A percentile compares a stretch with the other conserved stretches of the same genome.
These are phyloP conservation scores for Chaitophorus viminalis DNA, from an alignment of 2,888 invertebrate species.

Conservation along the genomic window DNA sequence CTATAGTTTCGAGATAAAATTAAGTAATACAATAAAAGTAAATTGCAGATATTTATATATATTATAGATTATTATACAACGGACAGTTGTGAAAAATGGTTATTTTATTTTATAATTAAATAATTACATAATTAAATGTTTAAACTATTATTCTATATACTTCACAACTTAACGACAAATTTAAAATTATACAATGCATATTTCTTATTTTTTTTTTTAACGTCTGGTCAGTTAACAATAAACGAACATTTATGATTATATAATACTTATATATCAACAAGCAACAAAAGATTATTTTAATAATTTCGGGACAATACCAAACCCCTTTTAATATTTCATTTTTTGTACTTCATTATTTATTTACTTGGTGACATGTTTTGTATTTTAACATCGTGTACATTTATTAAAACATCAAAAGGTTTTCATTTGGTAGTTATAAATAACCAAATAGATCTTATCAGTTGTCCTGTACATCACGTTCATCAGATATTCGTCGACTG, in stretches of 20 bases:
- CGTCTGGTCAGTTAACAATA: slow-evolving; percentile 7
- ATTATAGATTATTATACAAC: no score
- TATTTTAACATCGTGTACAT: slow-evolving; percentile 57
- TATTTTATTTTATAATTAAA: no score
- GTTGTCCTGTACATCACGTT: slow-evolving; percentile 55
- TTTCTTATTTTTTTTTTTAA: not conserved
- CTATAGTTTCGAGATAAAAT: not conserved
- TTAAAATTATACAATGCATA: not conserved
- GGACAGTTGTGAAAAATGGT: no score
- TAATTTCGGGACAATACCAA: slow-evolving; percentile 33
- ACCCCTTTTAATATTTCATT: slow-evolving; percentile 11
- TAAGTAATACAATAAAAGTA: no score
- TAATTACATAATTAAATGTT: no score
- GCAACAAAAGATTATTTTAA: slow-evolving; percentile 32
- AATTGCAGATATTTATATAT: no score
- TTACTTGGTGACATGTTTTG: slow-evolving; percentile 57
- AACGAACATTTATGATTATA: slow-evolving; percentile 23
- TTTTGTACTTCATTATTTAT: slow-evolving; percentile 50
- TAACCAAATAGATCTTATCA: slow-evolving; percentile 59
- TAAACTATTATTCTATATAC: no score
- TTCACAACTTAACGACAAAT: no score
- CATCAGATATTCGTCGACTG: slow-evolving; percentile 54
- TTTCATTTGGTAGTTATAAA: slow-evolving; percentile 55
- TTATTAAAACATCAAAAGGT: slow-evolving; percentile 60
- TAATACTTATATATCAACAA: no score